phyloP scores from a whole-genome alignment of 2,113 vertebrate genomes.

The Paramisgurnus dabryanus region DNA sequence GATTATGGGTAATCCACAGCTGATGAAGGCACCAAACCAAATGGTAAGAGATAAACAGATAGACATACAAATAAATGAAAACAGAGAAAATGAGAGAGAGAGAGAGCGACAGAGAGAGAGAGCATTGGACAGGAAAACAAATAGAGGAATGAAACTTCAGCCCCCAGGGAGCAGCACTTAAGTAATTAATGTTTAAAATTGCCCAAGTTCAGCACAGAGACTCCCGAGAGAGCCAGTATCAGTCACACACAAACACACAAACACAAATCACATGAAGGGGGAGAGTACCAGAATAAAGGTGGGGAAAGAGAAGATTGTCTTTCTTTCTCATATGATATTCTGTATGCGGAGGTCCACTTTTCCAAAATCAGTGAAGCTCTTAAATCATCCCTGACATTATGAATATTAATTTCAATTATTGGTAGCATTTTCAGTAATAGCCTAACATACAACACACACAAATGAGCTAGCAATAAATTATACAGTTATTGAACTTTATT shows the following conservation, averaged over 20 bases:
- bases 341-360: too few relatives aligned
- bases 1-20: constrained; percentile 5
- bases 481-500: too few relatives aligned
- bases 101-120: neutral
- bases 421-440: too few relatives aligned
- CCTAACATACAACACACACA: too few relatives aligned
- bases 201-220: constrained; percentile 34
- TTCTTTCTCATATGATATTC: neutral
- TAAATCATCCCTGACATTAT: too few relatives aligned
- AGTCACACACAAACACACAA: neutral
- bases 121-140: constrained; percentile 43
- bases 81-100: constrained; percentile 3
- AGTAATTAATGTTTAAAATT: constrained; percentile 57
- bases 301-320: neutral
- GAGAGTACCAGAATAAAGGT: neutral
- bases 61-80: neutral
- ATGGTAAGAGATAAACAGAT: neutral
- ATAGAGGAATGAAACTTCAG: constrained; percentile 21
- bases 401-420: too few relatives aligned
- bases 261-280: neutral
- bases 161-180: constrained; percentile 51
- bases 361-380: too few relatives aligned
- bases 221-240: constrained; percentile 31
- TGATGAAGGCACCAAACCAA: neutral
- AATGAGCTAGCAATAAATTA: too few relatives aligned